Evolutionary conservation across 2,113 vertebrate species (phyloP), one percentile per base, ranked within the genome.

Genomic region (Okapia johnstoni): DNA sequence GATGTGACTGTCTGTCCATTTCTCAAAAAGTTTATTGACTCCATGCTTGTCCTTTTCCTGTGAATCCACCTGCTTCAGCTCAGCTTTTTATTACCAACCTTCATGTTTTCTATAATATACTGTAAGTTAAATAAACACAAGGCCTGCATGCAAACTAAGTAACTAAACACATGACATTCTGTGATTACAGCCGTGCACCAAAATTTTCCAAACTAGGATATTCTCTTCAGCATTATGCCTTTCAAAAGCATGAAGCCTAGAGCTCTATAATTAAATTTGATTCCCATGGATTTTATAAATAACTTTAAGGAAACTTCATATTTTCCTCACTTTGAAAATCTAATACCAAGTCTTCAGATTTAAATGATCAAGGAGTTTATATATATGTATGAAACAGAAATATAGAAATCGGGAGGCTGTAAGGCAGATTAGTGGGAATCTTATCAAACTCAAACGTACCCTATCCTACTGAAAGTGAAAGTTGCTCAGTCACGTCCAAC

Each of bases 291-390:
- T 48, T 88, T 95, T n/a, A 84, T 85, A 85, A 95, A 96, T 52
- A 89, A n/a, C 70, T 58, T 63, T 43, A 58, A n/a, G 50, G 77
- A 86, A 86, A 17, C 10, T 26, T 76, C 16, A 6, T n/a, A 50
- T 48, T 90, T 89, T 87, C 25, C 43, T 26, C 19, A 95, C 46
- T 83, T 98, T 94, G 76, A 92, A 93, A 96, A 89, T 33, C 33
- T 54, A 93, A 25, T 79, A 58, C 8, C 48, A 86, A 92, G n/a
- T 88, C 89, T 50, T 81, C 50, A 54, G 5, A 7, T 28, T 80
- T 40, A 90, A 80, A 60, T 52, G 50, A 58, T n/a, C 23, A 54
- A 15, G n/a, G 7, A 88, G 5, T 14, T 91, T 81, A 50, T 6
- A 52, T 58, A 55, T 48, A 58, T 58, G 15, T 54, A 48, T 63